These are phyloP conservation scores for Emys orbicularis DNA, from an alignment of 2,797 vertebrate genomes.

Conservation along the genomic window DNA sequence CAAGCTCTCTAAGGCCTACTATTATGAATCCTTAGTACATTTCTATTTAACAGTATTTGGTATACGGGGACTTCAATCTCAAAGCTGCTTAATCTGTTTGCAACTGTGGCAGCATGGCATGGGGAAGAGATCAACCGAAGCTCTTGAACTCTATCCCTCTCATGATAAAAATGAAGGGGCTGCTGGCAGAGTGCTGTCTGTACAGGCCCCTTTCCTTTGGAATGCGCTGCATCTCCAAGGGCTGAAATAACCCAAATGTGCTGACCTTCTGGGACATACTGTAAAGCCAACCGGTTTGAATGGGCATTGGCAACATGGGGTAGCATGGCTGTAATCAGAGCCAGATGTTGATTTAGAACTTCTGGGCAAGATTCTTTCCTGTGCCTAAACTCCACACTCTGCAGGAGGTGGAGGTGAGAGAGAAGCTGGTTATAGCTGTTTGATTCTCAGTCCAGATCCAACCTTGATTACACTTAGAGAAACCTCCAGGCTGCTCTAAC, in stretches of 20 bases:
- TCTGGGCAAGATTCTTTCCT: too few species aligned
- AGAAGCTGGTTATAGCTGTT: background rate
- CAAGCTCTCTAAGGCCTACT: background rate
- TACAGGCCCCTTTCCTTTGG: rapidly evolving
- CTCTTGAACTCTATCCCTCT: background rate
- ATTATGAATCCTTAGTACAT: background rate
- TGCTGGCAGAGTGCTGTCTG: background rate
- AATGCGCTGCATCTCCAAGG: background rate
- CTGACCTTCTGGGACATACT: background rate
- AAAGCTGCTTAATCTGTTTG: background rate
- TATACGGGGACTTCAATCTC: background rate
- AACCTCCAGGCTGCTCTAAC: background rate
- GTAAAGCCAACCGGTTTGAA: background rate
- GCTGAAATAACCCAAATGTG: background rate
- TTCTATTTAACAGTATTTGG: background rate
- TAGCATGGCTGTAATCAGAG: too few species aligned
- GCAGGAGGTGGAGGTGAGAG: background rate
- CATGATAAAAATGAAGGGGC: background rate
- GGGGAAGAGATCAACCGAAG: background rate
- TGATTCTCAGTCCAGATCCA: background rate
- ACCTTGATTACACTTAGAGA: background rate
- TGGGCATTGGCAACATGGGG: too few species aligned
- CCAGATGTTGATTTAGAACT: too few species aligned
- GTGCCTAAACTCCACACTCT: too few species aligned
- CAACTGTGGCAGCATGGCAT: background rate